Evolutionary conservation across 23 tunicate genomes (phyloP), one percentile per base, ranked within the genome.

Genomic region (Pegea sp.): DNA sequence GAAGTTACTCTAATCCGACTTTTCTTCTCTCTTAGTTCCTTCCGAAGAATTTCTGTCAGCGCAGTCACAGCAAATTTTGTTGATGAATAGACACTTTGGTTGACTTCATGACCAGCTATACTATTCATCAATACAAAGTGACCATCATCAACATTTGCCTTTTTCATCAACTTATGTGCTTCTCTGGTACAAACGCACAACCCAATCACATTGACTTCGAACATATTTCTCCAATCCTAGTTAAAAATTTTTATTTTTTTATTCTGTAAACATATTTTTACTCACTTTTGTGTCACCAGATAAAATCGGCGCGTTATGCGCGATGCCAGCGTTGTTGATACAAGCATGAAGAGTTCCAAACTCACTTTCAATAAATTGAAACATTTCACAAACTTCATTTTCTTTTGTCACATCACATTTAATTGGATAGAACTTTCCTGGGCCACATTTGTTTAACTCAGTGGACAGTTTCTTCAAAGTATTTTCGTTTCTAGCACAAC

Each of bases 321-420:
- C 66, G 51, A 78, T 30, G 30, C 92, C 92, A 25, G 92, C 92
- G 52, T 78, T 78, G 57, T 78, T 78, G 22, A 78, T 59, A 52
- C 69, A 66, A 31, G 60, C 69, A 60, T 78, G 78, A 54, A 70
- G 28, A 26, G 64, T 44, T 26, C 77, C 77, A 52, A 61, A 78
- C 48, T 65, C 64, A 26, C 60, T 51, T 18, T 78, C 76, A 30
- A 78, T 65, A 28, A 58, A 59, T 29, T 59, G 26, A 58, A 78
- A 78, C 68, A 78, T 54, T 31, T 61, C 59, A 21, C 70, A 31
- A 30, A 78, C 70, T 28, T 70, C 43, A 13, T 42, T 44, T 59
- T 78, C 92, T 22, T 59, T 60, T 7, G 43, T 43, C 6, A 65
- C 52, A 60, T 78, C 78, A 54, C 92, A 78, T 65, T 70, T 74